phyloP scores from a whole-genome alignment of 2,797 vertebrate species.

The Anguilla megastoma region DNA sequence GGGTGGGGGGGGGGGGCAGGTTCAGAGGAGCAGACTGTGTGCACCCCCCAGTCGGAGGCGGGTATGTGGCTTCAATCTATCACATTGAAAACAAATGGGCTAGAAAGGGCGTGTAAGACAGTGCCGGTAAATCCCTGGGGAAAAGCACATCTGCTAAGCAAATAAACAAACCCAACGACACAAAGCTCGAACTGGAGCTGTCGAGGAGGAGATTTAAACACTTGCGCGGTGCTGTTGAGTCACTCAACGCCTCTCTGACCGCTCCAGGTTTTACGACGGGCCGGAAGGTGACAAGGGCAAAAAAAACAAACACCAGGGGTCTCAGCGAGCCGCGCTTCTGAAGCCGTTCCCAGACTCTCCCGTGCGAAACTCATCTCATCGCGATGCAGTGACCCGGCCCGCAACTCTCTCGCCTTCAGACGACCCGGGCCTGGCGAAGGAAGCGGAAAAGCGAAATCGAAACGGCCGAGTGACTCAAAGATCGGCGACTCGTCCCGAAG shows the following conservation, averaged over 20 bases:
- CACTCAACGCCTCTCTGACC: background rate
- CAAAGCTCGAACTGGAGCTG: background rate
- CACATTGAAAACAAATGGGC: background rate
- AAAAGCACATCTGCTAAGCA: slow-evolving; percentile 12
- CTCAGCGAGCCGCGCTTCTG: background rate
- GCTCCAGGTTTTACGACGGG: background rate
- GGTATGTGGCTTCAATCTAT: background rate
- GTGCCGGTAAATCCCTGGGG: background rate
- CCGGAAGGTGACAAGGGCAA: background rate
- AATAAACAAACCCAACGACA: background rate
- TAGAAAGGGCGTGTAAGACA: background rate
- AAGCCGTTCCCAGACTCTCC: background rate
- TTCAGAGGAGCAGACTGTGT: background rate
- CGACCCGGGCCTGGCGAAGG: background rate
- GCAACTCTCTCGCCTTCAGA: background rate
- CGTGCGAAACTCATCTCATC: background rate
- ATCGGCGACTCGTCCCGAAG: no score
- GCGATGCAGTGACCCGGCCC: background rate
- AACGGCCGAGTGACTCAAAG: background rate
- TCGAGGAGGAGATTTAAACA: slow-evolving; percentile 19
- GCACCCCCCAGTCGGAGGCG: no score
- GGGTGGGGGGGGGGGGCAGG: no score
- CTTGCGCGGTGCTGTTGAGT: background rate
- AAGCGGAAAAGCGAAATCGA: background rate
- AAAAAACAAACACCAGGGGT: background rate